These are phyloP conservation scores for Epizoanthus illoricatus DNA, from an alignment of 92 coral and sea anemone species.

Conservation along the genomic window DNA sequence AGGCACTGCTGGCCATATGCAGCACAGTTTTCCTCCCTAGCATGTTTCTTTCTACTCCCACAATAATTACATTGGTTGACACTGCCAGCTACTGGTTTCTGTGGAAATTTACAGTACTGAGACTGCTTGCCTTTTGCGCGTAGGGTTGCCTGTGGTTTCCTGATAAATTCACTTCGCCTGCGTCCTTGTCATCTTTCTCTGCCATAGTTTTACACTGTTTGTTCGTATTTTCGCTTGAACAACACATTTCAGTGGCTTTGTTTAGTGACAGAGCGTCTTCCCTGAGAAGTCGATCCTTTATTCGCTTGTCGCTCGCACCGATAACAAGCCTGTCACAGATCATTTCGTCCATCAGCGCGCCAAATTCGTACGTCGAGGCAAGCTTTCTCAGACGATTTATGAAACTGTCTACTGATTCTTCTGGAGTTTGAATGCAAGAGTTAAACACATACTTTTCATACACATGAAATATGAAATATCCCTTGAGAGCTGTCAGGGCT, in stretches of 20 bases:
- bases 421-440: constrained; percentile 30
- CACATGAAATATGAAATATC: constrained; percentile 53
- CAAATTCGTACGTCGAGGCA: constrained; percentile 54
- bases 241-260: constrained; percentile 54
- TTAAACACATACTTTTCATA: no score
- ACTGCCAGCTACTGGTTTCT: not conserved
- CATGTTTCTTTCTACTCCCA: constrained; percentile 34
- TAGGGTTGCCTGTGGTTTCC: not conserved
- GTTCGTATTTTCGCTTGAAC: constrained; percentile 50
- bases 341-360: constrained; percentile 44
- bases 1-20: constrained; percentile 29
- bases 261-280: constrained; percentile 20
- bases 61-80: constrained; percentile 20
- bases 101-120: not conserved
- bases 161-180: not conserved
- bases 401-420: constrained; percentile 48
- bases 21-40: constrained; percentile 28
- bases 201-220: not conserved
- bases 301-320: constrained; percentile 41
- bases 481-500: constrained; percentile 30
- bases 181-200: not conserved
- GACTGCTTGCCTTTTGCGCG: no score
- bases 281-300: constrained; percentile 40
- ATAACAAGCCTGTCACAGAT: constrained; percentile 56
- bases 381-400: constrained; percentile 49